Base-by-base conservation (phyloP, 2,113 vertebrate genomes). In the Carassius gibelio region DNA sequence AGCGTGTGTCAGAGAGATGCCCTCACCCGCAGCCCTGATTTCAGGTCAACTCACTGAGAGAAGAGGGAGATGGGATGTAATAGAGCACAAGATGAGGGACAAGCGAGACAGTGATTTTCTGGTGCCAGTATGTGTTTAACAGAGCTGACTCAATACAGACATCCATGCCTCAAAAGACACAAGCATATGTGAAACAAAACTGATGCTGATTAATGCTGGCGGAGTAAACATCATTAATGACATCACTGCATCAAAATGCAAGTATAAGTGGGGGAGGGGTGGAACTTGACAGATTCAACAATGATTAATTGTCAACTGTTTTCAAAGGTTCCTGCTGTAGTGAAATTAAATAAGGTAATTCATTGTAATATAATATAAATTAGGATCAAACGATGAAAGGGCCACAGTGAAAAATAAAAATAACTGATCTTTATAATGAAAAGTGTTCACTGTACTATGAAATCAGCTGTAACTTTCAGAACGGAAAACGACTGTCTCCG, bases 21-120 rank as follows among this genome's bases (percentile, higher is more conserved):
- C 48, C 48, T 82, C 81, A 71, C 45, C 68, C 19, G 9, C 50
- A 83, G 64, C 34, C 68, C 50, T 83, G 81, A 83, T 83, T 82
- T 83, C 50, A 57, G 50, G 15, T 59, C 68, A 83, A 59, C 42
- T 82, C 62, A 10, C 79, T 26, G 79, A 50, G 42, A 69, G 13
- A 48, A 68, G 61, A 69, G 64, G 17, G 23, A 11, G 50, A 82
- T 42, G 81, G 34, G 50, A n/a, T 42, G 17, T n/a, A 82, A 8
- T 68, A n/a, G 48, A 71, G 38, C 19, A 30, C 50, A 26, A 71
- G 50, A n/a, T 57, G 66, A 8, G 13, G 50, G 81, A n/a, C 26
- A 52, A 23, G 1, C 5, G 15, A 55, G 3, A 76, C 4, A 2
- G 3, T 34, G 50, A 55, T 76, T 76, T 55, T 30, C 74, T 55